A percentile compares a stretch with the other conserved stretches of the same genome.
These are phyloP conservation scores for Philonicus albiceps DNA, from an alignment of 2,888 invertebrate species.

Conservation along the genomic window DNA sequence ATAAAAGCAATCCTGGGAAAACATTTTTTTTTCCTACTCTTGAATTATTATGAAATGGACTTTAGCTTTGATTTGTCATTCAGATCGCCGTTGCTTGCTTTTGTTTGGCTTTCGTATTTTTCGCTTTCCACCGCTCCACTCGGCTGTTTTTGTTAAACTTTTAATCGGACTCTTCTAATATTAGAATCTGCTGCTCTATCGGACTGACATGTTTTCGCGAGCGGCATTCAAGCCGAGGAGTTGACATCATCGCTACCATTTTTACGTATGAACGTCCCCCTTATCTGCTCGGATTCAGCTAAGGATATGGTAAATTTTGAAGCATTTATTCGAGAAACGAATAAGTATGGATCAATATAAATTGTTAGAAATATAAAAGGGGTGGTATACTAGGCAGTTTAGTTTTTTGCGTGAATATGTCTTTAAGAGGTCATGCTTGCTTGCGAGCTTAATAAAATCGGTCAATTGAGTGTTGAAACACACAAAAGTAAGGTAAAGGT, in stretches of 20 bases:
- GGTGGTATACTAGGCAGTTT: too few relatives aligned
- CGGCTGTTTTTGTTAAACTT: slow-evolving; percentile 14
- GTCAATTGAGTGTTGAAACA: too few relatives aligned
- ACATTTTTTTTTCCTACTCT: slow-evolving; percentile 2
- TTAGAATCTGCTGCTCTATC: not conserved
- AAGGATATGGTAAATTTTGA: not conserved
- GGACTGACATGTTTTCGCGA: not conserved
- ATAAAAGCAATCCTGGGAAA: slow-evolving; percentile 37
- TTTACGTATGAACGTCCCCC: not conserved
- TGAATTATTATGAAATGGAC: slow-evolving; percentile 46
- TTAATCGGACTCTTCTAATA: slow-evolving; percentile 25
- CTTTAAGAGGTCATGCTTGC: too few relatives aligned
- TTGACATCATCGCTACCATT: not conserved
- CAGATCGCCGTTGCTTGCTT: slow-evolving; percentile 26
- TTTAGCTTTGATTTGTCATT: slow-evolving; percentile 49
- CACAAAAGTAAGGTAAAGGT: too few relatives aligned
- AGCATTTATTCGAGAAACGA: not conserved
- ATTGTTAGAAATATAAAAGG: too few relatives aligned
- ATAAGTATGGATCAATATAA: too few relatives aligned
- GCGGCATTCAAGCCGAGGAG: not conserved
- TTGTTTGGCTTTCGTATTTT: slow-evolving; percentile 31
- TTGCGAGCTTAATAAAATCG: too few relatives aligned
- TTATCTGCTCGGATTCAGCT: not conserved
- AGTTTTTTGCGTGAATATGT: too few relatives aligned
- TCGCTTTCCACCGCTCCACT: not conserved